These are phyloP conservation scores for Oxycera nigricornis DNA, from an alignment of 2,888 invertebrate genomes.

Conservation along the genomic window DNA sequence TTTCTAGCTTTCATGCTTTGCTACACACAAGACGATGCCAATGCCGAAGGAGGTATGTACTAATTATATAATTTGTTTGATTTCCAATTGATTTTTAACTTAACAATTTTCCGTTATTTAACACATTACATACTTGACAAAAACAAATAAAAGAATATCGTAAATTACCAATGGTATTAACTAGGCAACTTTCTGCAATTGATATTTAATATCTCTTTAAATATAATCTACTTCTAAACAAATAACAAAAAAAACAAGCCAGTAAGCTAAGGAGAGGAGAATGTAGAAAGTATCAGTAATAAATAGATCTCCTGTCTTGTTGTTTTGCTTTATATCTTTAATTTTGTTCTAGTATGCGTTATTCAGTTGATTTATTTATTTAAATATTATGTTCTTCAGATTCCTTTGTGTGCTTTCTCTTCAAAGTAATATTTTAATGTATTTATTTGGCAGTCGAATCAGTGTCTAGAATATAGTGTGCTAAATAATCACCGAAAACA, in stretches of 20 bases:
- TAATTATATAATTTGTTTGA: constrained; percentile 43
- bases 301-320: not conserved
- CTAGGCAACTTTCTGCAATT: not conserved
- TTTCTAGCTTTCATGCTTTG: constrained; percentile 91
- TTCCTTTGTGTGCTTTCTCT: constrained; percentile 56
- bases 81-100: constrained; percentile 17
- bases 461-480: constrained; percentile 29
- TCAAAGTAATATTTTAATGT: constrained; percentile 50
- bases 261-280: not conserved
- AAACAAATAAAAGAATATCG: not conserved
- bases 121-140: constrained; percentile 4
- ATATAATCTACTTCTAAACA: not conserved
- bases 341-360: not conserved
- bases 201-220: not conserved
- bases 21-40: constrained; percentile 91
- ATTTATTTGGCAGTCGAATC: constrained; percentile 1
- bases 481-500: constrained; percentile 10
- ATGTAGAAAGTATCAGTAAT: not conserved
- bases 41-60: constrained; percentile 88
- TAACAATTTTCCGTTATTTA: constrained; percentile 18
- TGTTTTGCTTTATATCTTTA: not conserved
- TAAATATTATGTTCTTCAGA: constrained; percentile 42
- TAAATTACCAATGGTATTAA: not conserved
- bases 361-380: constrained; percentile 24
- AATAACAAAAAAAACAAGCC: not conserved